A percentile compares a stretch with the other conserved stretches of the same genome.
Evolutionary conservation across 2,888 invertebrate species (phyloP).

Genomic region (Druceiella hillmani): DNA sequence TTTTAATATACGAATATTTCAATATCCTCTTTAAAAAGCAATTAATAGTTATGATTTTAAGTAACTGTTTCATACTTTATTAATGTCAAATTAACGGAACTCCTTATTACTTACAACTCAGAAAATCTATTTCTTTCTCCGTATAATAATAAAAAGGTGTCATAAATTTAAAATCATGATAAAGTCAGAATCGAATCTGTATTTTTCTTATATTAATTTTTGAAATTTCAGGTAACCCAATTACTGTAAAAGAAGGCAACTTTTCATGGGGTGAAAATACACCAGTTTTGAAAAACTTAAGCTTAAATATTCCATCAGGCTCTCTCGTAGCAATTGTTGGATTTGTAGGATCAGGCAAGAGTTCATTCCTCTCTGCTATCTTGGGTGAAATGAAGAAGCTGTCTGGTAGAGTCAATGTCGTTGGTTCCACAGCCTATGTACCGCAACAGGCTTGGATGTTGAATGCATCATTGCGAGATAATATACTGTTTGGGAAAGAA

Average conservation of each 20-base stretch:
- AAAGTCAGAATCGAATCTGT: too few relatives aligned
- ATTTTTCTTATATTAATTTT: too few relatives aligned
- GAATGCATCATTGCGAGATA: slow-evolving; percentile 77
- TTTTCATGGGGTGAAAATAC: slow-evolving; percentile 74
- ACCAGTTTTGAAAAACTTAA: slow-evolving; percentile 61
- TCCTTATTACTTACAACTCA: too few relatives aligned
- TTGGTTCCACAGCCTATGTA: slow-evolving; percentile 64
- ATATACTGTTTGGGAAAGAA: slow-evolving; percentile 73
- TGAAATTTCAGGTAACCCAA: slow-evolving; percentile 53
- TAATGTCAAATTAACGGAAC: too few relatives aligned
- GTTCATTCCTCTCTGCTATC: slow-evolving; percentile 73
- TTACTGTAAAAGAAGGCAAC: slow-evolving; percentile 67
- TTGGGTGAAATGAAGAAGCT: slow-evolving; percentile 79
- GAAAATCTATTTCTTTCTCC: too few relatives aligned
- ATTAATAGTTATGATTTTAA: too few relatives aligned
- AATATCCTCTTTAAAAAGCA: too few relatives aligned
- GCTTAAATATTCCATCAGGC: slow-evolving; percentile 53
- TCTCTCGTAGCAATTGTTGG: slow-evolving; percentile 69
- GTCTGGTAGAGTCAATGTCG: slow-evolving; percentile 63
- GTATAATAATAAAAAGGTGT: too few relatives aligned
- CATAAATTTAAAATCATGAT: too few relatives aligned
- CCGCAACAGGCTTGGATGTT: slow-evolving; percentile 91
- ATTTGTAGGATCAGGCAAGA: slow-evolving; percentile 71
- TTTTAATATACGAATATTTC: too few relatives aligned
- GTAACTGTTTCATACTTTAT: too few relatives aligned